Base-by-base conservation (phyloP, 2,797 vertebrate genomes). In the Tokudaia tokunoshimensis region DNA sequence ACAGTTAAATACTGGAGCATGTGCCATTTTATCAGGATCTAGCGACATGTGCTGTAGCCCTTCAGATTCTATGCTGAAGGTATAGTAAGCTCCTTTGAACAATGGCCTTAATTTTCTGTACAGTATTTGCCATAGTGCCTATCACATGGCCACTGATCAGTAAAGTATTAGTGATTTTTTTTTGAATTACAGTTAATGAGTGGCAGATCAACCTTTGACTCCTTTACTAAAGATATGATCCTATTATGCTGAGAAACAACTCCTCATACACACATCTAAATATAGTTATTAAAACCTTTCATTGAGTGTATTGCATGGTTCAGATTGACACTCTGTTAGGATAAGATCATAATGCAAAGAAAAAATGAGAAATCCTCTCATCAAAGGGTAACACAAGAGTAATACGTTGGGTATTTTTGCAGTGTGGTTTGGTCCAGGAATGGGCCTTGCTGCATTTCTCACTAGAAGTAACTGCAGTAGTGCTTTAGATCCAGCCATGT, bases 361-460 rank as follows among this genome's bases (percentile, higher is more conserved):
- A 95, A 94, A 91, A 67, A 86, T 87, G 80, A 37, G 59, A 76
- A 94, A 65, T 84, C 61, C 31, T 74, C 80, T 41, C 79, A 80
- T 24, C 89, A 87, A 86, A 84, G 63, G 89, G 34, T 72, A 72
- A 89, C 90, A 85, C 14, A 95, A 91, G 15, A 94, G 63, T 50
- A 85, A 26, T 44, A 31, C 37, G 41, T 80, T 44, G 87, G n/a
- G 6, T 61, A 2, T 83, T 96, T 96, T 55, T 94, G 26, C 41
- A 52, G 65, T 1, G 1, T 17, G 17, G 24, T 95, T 94, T 94
- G 89, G 82, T 26, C 12, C 0, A 59, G 15, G 20, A 94, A 72
- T 87, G n/a, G 24, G 26, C 47, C 47, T 74, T 85, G 37, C 59
- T 81, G 29, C 13, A 52, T 93, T 96, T 96, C 78, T 95, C 70